Conservation (phyloP, 1,140 invertebrate species). For the Drosophila rufa region DNA sequence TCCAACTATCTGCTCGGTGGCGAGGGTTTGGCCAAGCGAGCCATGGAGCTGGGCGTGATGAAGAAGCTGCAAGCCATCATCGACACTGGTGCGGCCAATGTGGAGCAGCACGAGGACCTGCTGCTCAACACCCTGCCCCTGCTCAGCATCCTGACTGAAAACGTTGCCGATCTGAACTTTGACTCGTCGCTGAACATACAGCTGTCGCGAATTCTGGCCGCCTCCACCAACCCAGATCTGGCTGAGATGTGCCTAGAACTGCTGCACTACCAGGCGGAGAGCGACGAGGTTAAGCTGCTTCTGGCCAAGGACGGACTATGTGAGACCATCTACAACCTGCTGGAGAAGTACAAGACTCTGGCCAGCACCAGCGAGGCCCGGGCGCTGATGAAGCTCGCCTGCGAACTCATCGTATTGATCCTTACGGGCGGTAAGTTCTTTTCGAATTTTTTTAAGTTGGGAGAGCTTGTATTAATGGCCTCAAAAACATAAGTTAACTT, state of each 20-base stretch:
- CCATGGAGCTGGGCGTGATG: conserved; percentile 89
- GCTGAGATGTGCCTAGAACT: conserved; percentile 91
- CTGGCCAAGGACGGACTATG: conserved; percentile 91
- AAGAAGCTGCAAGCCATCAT: conserved; percentile 87
- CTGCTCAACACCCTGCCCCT: conserved; percentile 90
- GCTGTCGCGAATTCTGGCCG: conserved; percentile 87
- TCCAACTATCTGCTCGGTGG: conserved; percentile 93
- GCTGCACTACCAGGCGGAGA: conserved; percentile 90
- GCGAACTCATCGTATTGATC: conserved; percentile 93
- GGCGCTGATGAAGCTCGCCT: conserved; percentile 92
- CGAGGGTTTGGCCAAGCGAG: conserved; percentile 88
- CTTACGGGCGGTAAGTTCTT: conserved; percentile 91
- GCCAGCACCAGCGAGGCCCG: conserved; percentile 89
- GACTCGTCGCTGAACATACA: conserved; percentile 86
- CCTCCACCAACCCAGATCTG: conserved; percentile 88
- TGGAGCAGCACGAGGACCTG: conserved; percentile 86
- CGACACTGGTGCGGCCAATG: conserved; percentile 85
- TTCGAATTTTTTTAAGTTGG: neutral
- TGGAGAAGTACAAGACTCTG: conserved; percentile 89
- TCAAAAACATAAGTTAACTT: too few species aligned
- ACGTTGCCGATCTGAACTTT: conserved; percentile 87
- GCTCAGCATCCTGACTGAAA: conserved; percentile 91
- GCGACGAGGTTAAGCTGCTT: conserved; percentile 91
- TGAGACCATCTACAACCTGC: conserved; percentile 90
- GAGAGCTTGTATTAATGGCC: too few species aligned